Percentiles rank a stretch among this genome's conserved stretches.
phyloP scores from a whole-genome alignment of 2,113 vertebrate genomes.

The Ahaetulla prasina region DNA sequence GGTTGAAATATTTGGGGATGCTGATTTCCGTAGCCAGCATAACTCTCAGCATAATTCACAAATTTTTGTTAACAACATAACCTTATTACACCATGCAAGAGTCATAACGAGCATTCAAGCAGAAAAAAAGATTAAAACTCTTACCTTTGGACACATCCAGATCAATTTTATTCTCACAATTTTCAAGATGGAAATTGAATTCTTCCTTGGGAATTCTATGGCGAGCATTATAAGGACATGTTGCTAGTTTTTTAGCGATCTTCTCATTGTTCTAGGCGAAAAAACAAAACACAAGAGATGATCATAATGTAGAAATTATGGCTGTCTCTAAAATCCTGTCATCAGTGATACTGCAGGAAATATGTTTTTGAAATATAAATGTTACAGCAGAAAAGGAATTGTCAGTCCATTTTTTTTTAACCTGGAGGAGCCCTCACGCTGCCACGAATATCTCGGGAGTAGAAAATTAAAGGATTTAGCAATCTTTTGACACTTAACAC shows the following conservation, averaged over 20 bases:
- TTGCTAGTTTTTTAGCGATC: constrained; percentile 67
- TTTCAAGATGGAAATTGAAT: constrained; percentile 65
- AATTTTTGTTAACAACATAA: neutral
- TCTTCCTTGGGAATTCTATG: constrained; percentile 71
- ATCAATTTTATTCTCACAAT: constrained; percentile 59
- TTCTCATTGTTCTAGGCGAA: constrained; percentile 70
- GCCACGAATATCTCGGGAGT: neutral
- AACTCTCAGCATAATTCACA: neutral
- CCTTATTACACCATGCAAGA: neutral
- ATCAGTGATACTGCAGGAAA: neutral
- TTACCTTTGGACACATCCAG: neutral
- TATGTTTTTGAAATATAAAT: neutral
- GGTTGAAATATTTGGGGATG: too few species aligned
- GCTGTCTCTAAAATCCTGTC: neutral
- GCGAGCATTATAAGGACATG: constrained; percentile 80
- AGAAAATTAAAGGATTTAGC: neutral
- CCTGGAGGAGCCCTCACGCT: neutral
- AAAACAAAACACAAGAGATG: neutral
- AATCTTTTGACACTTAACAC: neutral
- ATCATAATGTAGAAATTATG: neutral
- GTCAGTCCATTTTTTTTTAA: neutral
- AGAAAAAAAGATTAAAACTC: neutral
- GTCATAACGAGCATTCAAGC: neutral
- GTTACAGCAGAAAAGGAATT: neutral
- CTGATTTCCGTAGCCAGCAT: neutral